These are phyloP conservation scores for Siniperca scherzeri DNA, from an alignment of 2,797 vertebrate species.

Conservation along the genomic window DNA sequence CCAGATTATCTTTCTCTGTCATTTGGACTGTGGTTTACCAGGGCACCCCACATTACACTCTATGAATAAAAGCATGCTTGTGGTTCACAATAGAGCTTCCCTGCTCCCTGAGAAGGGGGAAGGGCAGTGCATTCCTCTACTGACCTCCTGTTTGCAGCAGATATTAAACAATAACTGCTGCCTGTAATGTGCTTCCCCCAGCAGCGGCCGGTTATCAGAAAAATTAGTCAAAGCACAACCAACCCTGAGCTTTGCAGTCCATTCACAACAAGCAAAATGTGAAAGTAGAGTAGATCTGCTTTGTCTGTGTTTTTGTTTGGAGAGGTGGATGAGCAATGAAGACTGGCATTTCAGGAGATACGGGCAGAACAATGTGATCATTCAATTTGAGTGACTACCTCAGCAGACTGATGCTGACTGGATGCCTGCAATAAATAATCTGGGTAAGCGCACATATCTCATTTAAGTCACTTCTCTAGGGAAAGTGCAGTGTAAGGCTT, in stretches of 20 bases:
- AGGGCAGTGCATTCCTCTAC: constrained; percentile 76
- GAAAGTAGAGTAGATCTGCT: constrained; percentile 21
- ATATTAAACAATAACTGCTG: constrained; percentile 73
- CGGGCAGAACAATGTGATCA: constrained; percentile 55
- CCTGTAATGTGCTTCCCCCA: constrained; percentile 22
- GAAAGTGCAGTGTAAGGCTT: constrained; percentile 62
- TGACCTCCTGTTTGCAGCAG: constrained; percentile 73
- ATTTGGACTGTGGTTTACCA: constrained; percentile 54
- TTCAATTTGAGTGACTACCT: constrained; percentile 56
- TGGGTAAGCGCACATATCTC: constrained; percentile 35
- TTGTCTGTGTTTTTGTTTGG: constrained; percentile 25
- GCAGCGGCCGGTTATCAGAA: neutral
- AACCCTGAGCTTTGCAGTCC: neutral
- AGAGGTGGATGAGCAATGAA: constrained; percentile 2
- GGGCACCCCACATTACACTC: constrained; percentile 65
- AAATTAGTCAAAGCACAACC: neutral
- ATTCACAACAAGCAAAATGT: constrained; percentile 6
- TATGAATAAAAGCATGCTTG: constrained; percentile 76
- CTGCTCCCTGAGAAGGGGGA: constrained; percentile 74
- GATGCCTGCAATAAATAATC: constrained; percentile 56
- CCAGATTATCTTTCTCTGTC: constrained; percentile 50
- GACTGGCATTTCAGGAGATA: constrained; percentile 49
- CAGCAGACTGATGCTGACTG: constrained; percentile 49
- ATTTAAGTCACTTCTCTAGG: constrained; percentile 38
- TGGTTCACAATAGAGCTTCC: constrained; percentile 74